Conservation (phyloP, 2,113 vertebrate species). For the Trachemys scripta region DNA sequence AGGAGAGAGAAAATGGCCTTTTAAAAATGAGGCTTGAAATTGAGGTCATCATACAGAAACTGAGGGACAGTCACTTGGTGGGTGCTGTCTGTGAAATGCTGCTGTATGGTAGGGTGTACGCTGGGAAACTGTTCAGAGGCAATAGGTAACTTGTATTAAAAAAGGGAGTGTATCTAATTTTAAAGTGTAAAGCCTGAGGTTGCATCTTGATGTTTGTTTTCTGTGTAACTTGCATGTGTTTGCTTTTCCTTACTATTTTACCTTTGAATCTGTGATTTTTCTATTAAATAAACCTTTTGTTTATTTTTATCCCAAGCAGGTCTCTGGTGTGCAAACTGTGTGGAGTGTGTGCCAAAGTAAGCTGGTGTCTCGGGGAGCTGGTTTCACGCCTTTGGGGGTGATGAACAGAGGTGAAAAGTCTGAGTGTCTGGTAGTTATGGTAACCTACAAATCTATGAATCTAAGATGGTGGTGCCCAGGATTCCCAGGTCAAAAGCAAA, state of each 20-base stretch:
- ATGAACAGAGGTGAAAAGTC: neutral
- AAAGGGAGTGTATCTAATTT: neutral
- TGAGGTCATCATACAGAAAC: neutral
- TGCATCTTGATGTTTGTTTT: neutral
- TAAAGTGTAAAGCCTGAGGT: neutral
- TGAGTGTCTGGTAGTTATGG: neutral
- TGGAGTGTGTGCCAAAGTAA: neutral
- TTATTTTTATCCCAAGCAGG: neutral
- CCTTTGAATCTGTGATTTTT: neutral
- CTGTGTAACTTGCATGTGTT: neutral
- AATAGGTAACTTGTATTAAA: neutral
- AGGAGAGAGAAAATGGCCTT: neutral
- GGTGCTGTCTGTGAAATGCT: neutral
- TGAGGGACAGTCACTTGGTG: neutral
- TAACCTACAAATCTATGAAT: neutral
- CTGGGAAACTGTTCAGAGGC: neutral
- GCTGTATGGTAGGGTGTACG: accelerated
- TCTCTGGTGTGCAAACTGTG: neutral
- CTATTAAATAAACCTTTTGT: neutral
- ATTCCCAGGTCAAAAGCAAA: conserved; percentile 24
- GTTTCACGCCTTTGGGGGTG: neutral
- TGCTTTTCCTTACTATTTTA: neutral
- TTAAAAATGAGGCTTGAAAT: neutral
- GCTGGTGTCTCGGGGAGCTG: too few relatives aligned
- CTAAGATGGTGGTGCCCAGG: neutral